Evolutionary conservation across 2,888 invertebrate genomes (phyloP).

Genomic region (Drosophila meridionalis): DNA sequence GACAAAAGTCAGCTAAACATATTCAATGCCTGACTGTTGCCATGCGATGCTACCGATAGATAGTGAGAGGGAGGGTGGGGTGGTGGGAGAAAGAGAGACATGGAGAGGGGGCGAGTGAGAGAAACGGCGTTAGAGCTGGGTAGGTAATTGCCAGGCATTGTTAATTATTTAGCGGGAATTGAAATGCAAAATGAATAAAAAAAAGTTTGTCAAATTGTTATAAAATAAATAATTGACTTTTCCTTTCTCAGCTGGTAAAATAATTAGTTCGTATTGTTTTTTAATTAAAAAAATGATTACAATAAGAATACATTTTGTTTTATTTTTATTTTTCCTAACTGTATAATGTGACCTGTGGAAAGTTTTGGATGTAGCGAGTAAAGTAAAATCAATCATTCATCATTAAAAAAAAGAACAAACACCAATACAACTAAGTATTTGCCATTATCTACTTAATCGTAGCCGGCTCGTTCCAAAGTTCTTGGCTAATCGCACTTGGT

Average conservation of each 20-base stretch:
- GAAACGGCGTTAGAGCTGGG: not conserved
- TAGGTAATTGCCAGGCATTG: slow-evolving; percentile 13
- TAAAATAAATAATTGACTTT: slow-evolving; percentile 35
- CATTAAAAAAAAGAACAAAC: slow-evolving; percentile 9
- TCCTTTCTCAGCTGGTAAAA: slow-evolving; percentile 2
- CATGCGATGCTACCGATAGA: not conserved
- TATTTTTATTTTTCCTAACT: not conserved
- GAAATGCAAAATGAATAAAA: slow-evolving; percentile 11
- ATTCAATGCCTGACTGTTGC: slow-evolving; percentile 22
- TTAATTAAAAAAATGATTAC: not conserved
- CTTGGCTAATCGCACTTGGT: slow-evolving; percentile 32
- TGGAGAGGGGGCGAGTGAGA: not conserved
- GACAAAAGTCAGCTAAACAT: slow-evolving; percentile 16
- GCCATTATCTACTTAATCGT: slow-evolving; percentile 28
- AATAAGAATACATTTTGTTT: not conserved
- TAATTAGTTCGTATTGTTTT: slow-evolving; percentile 7
- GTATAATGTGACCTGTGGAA: slow-evolving; percentile 1
- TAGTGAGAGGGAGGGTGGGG: not conserved
- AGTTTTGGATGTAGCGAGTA: slow-evolving; percentile 1
- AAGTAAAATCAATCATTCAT: slow-evolving; percentile 37
- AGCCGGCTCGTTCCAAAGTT: slow-evolving; percentile 24
- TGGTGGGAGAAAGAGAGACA: not conserved
- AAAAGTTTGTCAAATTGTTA: slow-evolving; percentile 20
- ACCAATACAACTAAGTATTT: slow-evolving; percentile 11
- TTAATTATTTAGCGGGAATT: slow-evolving; percentile 32